phyloP scores from a whole-genome alignment of 2,113 vertebrate genomes.

The Osmerus mordax region DNA sequence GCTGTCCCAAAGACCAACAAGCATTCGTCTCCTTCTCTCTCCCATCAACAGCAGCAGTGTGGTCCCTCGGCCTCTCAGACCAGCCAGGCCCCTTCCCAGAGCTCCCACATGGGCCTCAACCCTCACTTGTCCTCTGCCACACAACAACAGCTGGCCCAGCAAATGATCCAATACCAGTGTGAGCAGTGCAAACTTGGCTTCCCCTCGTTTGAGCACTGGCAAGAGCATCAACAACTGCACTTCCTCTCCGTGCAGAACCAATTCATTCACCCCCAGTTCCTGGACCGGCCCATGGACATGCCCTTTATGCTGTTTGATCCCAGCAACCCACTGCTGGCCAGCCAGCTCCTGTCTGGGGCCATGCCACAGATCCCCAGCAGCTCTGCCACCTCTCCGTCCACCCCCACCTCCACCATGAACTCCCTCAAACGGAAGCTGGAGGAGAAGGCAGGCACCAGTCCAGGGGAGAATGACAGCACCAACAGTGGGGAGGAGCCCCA shows the following conservation, averaged over 20 bases:
- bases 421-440: conserved; percentile 96
- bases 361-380: conserved; percentile 91
- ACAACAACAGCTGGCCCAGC: conserved; percentile 87
- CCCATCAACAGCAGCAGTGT: conserved; percentile 85
- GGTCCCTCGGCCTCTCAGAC: conserved; percentile 81
- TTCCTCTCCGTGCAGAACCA: conserved; percentile 97
- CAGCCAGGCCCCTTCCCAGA: conserved; percentile 84
- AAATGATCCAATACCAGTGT: conserved; percentile 96
- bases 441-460: conserved; percentile 94
- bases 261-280: conserved; percentile 96
- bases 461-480: conserved; percentile 94
- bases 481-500: conserved; percentile 95
- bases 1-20: conserved; percentile 78
- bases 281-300: conserved; percentile 95
- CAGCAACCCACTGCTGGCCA: conserved; percentile 91
- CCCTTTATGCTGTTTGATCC: conserved; percentile 99
- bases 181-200: conserved; percentile 98
- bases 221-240: conserved; percentile 98
- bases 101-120: conserved; percentile 86
- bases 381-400: conserved; percentile 93
- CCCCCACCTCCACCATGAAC: conserved; percentile 94
- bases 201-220: conserved; percentile 98
- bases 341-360: conserved; percentile 90
- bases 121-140: conserved; percentile 85
- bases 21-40: conserved; percentile 80